A percentile compares a stretch with the other conserved stretches of the same genome.
Conservation (phyloP, 53 echinoderm and acorn worm species). For the Paelopatides confundens region DNA sequence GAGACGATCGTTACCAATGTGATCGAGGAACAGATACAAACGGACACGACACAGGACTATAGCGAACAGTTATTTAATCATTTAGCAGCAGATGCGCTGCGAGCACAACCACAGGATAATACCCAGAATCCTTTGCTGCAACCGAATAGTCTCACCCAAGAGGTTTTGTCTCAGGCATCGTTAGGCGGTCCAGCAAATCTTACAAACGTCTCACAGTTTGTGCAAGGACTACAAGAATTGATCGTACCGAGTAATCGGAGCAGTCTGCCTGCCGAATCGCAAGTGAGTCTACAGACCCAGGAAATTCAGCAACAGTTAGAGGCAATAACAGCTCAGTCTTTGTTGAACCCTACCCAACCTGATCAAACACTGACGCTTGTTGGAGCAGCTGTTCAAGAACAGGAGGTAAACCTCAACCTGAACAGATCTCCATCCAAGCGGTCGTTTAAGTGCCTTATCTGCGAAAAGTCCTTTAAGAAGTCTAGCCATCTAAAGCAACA, state of each 20-base stretch:
- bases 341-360: slow-evolving; percentile 39
- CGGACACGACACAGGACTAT: not conserved
- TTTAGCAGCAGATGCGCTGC: slow-evolving; percentile 56
- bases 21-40: slow-evolving; percentile 10
- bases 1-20: slow-evolving; percentile 34
- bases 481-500: slow-evolving; percentile 98
- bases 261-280: slow-evolving; percentile 23
- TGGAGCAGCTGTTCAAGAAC: not conserved
- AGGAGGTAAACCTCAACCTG: not conserved
- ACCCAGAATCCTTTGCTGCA: slow-evolving; percentile 61
- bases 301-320: slow-evolving; percentile 98
- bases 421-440: slow-evolving; percentile 72
- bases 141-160: slow-evolving; percentile 61
- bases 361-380: not conserved
- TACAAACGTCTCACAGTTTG: slow-evolving; percentile 64
- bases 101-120: slow-evolving; percentile 63
- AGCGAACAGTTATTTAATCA: slow-evolving; percentile 59
- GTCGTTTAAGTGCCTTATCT: slow-evolving; percentile 78
- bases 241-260: not conserved
- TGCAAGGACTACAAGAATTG: slow-evolving; percentile 35
- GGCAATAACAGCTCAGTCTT: slow-evolving; percentile 88
- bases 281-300: slow-evolving; percentile 95
- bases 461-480: slow-evolving; percentile 94
- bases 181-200: slow-evolving; percentile 50
- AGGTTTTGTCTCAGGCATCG: slow-evolving; percentile 69